Evolutionary conservation across 2,888 invertebrate genomes (phyloP), one percentile per base, ranked within the genome.

Genomic region (Tetanocera ferruginea): DNA sequence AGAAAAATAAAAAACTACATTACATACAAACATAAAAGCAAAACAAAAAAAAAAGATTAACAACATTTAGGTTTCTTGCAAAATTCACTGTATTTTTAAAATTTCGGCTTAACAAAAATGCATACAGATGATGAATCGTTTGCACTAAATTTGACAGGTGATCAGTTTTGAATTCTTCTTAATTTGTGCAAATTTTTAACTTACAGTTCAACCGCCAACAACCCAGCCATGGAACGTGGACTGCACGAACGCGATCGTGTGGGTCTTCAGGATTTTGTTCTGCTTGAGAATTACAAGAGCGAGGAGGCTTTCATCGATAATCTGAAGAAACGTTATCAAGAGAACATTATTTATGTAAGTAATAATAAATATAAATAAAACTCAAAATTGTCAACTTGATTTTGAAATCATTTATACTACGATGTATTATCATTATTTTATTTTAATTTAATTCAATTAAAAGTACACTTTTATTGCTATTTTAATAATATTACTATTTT

Each of bases 311-410:
- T 98, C 89, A 93, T 96, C 75, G 95, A 96, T 84, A 98, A 98
- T 91, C 91, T 98, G 79, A 91, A 92, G 84, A 97, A 97, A 89
- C 91, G 98, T 67, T 97, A 97, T 91, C 92, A 93, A 76, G 96
- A 95, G 89, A 94, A 96, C 90, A 92, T 97, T 79, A 97, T 98
- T 85, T 98, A 98, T 91, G 97, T 97, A 91, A 95, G 96, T 93
- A 76, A 28, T 49, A 14, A 55, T 1, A 25, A 19, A 57, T 19
- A 23, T 1, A 57, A 11, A 57, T 14, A 66, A 37, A 5, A 34
- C n/a, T n/a, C n/a, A 14, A 28, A 69, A 69, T 28, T n/a, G 8
- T 37, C 57, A 72, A 37, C 52, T 17, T 49, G 69, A 49, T 70
- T 17, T 70, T 6, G 25, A 67, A 67, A 6, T 67, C 67, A 37